phyloP scores from a whole-genome alignment of 2,888 invertebrate species.

The Parnassius apollo region DNA sequence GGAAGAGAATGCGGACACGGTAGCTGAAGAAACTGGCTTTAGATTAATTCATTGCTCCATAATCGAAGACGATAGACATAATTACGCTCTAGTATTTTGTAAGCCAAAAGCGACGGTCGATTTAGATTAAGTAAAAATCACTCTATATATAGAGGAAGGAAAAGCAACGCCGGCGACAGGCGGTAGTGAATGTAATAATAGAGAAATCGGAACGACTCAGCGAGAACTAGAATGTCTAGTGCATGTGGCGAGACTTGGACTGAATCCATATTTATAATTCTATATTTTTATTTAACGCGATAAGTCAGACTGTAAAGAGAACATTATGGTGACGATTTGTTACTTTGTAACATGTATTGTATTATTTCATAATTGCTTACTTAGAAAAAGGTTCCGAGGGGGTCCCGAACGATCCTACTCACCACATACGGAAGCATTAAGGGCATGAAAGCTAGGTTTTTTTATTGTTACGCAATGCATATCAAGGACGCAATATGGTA shows the following conservation, averaged over 20 bases:
- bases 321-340: constrained; percentile 67
- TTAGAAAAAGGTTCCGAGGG: constrained; percentile 56
- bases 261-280: constrained; percentile 74
- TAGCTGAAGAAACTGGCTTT: constrained; percentile 30
- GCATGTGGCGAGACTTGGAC: constrained; percentile 49
- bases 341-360: constrained; percentile 67
- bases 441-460: constrained; percentile 77
- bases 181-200: constrained; percentile 33
- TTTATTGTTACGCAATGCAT: constrained; percentile 82
- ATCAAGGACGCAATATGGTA: constrained; percentile 82
- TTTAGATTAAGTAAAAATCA: constrained; percentile 37
- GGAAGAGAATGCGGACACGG: constrained; percentile 25
- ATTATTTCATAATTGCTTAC: constrained; percentile 76
- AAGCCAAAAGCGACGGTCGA: constrained; percentile 33
- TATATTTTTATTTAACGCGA: constrained; percentile 79
- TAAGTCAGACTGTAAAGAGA: constrained; percentile 78
- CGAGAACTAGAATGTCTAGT: constrained; percentile 36
- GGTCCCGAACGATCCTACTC: constrained; percentile 45
- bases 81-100: constrained; percentile 35
- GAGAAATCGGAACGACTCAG: constrained; percentile 34
- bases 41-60: constrained; percentile 36
- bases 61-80: constrained; percentile 33
- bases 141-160: constrained; percentile 32
- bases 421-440: constrained; percentile 61
- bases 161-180: constrained; percentile 29